Evolutionary conservation across 2,113 vertebrate genomes (phyloP).

Genomic region (Baryphthengus martii): DNA sequence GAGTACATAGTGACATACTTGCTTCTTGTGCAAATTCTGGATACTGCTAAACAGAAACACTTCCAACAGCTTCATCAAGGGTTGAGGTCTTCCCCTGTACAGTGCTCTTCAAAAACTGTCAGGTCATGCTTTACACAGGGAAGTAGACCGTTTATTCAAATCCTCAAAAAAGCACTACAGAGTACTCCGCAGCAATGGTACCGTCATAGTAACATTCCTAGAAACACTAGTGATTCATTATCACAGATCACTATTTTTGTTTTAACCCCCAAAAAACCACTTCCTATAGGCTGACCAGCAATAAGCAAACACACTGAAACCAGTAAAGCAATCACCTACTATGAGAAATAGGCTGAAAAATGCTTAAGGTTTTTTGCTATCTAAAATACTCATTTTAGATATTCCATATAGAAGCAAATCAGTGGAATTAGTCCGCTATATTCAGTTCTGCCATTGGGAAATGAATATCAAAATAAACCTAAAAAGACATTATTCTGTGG

Average conservation of each 20-base stretch:
- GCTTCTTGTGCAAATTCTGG: neutral
- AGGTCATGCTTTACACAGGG: neutral
- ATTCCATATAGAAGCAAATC: neutral
- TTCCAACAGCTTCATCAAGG: neutral
- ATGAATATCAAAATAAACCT: neutral
- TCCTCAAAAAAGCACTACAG: fast-evolving
- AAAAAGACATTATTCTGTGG: neutral
- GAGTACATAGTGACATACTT: neutral
- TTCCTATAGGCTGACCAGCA: neutral
- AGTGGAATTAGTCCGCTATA: neutral
- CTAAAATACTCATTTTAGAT: neutral
- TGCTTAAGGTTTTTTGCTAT: neutral
- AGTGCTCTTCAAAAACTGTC: neutral
- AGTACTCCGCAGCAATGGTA: neutral
- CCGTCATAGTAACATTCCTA: neutral
- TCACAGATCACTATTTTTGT: neutral
- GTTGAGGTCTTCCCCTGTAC: neutral
- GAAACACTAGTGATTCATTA: neutral
- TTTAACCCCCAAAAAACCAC: neutral
- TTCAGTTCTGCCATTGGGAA: neutral
- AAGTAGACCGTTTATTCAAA: neutral
- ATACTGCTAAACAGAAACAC: neutral
- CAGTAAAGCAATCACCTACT: neutral
- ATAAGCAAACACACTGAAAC: neutral
- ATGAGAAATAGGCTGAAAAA: neutral